These are phyloP conservation scores for Lepus americanus DNA, from an alignment of 2,113 vertebrate genomes.

Conservation along the genomic window DNA sequence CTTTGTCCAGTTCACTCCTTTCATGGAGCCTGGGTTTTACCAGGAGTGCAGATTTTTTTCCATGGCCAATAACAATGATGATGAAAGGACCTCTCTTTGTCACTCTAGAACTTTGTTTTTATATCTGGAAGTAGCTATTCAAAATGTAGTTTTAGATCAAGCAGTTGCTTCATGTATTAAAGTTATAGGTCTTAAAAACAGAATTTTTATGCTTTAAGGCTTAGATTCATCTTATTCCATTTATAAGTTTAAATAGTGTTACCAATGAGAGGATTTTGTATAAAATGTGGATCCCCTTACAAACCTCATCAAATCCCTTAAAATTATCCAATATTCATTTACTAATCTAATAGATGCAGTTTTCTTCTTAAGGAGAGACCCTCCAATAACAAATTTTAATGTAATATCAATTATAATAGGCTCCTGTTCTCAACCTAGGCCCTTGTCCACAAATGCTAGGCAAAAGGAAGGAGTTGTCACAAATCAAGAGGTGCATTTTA, in stretches of 20 bases:
- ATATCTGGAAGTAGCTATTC: background rate
- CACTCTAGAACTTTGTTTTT: background rate
- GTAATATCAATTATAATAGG: background rate
- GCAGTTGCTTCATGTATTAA: background rate
- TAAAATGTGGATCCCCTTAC: background rate
- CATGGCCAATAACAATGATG: background rate
- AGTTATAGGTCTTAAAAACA: background rate
- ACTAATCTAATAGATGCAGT: background rate
- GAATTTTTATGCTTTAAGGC: background rate
- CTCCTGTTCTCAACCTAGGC: rapidly evolving
- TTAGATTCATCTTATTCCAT: background rate
- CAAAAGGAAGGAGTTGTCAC: too few species aligned
- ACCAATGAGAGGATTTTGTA: background rate
- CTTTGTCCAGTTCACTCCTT: background rate
- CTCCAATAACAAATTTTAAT: background rate
- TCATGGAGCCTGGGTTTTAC: background rate
- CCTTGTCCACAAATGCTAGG: background rate
- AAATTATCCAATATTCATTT: background rate
- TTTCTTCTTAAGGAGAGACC: background rate
- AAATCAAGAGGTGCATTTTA: background rate
- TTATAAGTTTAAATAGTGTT: background rate
- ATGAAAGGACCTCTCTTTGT: background rate
- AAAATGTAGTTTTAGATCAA: background rate
- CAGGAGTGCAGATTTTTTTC: background rate
- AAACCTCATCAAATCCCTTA: background rate